Percentiles rank a stretch among this genome's conserved stretches.
Evolutionary conservation across 2,888 invertebrate genomes (phyloP).

Genomic region (Ditula angustiorana): DNA sequence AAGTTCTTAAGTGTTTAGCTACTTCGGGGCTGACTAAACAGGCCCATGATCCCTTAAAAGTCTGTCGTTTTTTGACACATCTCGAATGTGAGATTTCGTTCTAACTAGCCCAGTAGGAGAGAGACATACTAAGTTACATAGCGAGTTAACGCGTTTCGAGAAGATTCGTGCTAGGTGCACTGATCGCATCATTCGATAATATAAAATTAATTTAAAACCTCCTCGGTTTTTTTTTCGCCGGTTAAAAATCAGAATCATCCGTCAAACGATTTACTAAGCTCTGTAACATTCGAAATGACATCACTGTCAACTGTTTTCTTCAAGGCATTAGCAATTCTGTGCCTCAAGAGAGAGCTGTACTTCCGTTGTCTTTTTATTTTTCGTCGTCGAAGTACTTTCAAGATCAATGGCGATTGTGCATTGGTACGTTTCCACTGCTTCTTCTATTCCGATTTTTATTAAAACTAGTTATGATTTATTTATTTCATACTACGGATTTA

Average conservation of each 20-base stretch:
- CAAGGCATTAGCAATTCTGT: conserved; percentile 3
- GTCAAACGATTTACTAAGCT: not conserved
- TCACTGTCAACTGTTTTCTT: conserved; percentile 6
- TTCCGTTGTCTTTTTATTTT: conserved; percentile 2
- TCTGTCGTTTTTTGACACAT: no score
- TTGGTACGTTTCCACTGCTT: not conserved
- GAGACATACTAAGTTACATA: no score
- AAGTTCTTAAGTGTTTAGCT: no score
- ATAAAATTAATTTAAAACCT: no score
- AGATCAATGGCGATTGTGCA: conserved; percentile 5
- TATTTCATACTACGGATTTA: no score
- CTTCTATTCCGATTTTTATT: not conserved
- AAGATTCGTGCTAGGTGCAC: no score
- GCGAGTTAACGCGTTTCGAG: no score
- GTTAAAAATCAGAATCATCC: not conserved
- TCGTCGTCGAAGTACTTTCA: conserved; percentile 3
- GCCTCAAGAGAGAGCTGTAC: conserved; percentile 15
- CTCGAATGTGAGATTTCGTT: no score
- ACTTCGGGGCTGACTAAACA: no score
- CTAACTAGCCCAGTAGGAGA: no score
- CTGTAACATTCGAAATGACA: not conserved
- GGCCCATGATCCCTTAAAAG: no score
- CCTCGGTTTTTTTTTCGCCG: not conserved
- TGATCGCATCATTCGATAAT: not conserved
- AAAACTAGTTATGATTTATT: no score